Conservation (phyloP, 2,888 invertebrate species). For the Aphidoletes aphidimyza region DNA sequence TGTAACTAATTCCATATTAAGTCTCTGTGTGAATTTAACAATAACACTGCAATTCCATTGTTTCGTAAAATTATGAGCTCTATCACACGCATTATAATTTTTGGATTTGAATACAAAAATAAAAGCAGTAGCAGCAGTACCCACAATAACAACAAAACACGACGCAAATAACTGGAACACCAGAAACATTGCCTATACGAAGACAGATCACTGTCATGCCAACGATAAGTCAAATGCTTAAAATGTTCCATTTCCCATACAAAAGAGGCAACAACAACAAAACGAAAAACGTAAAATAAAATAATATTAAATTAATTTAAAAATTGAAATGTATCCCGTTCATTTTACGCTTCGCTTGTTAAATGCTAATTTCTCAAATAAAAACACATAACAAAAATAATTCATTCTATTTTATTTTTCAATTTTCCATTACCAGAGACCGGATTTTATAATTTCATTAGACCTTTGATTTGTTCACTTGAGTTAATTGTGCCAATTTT, state of each 20-base stretch:
- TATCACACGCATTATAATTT: neutral
- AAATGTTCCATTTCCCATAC: neutral
- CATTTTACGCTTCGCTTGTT: neutral
- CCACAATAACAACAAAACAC: too few relatives aligned
- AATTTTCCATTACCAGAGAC: too few relatives aligned
- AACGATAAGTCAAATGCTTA: neutral
- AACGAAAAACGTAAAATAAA: neutral
- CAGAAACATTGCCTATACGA: too few relatives aligned
- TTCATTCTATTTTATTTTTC: too few relatives aligned
- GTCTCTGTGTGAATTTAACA: neutral
- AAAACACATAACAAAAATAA: too few relatives aligned
- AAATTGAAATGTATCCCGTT: neutral
- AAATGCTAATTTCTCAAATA: neutral
- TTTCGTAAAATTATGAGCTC: neutral
- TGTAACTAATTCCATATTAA: neutral
- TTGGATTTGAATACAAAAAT: neutral
- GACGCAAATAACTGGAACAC: too few relatives aligned
- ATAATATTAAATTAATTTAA: too few relatives aligned
- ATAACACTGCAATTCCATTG: constrained; percentile 5
- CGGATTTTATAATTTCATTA: too few relatives aligned
- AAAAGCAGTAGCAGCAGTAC: too few relatives aligned
- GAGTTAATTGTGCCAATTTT: too few relatives aligned
- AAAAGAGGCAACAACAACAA: neutral
- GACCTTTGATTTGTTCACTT: too few relatives aligned
- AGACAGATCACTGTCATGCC: too few relatives aligned